A percentile compares a stretch with the other conserved stretches of the same genome.
These are phyloP conservation scores for Drosophila peninsularis DNA, from an alignment of 2,888 invertebrate species.

Conservation along the genomic window DNA sequence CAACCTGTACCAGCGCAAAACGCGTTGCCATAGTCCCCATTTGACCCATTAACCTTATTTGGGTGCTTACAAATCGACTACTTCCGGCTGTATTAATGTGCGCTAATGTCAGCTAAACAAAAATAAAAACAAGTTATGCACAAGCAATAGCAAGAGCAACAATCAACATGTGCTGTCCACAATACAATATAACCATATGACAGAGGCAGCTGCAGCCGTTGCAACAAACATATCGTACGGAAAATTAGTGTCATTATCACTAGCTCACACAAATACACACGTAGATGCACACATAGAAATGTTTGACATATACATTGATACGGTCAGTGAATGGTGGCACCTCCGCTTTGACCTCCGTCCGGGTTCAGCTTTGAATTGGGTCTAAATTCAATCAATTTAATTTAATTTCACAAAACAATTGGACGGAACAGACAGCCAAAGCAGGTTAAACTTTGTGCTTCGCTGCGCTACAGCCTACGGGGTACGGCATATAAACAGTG, in stretches of 20 bases:
- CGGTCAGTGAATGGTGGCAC: constrained; percentile 30
- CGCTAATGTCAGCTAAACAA: constrained; percentile 52
- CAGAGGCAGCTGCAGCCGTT: constrained; percentile 11
- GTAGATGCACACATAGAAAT: constrained; percentile 5
- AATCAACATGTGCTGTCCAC: constrained; percentile 1
- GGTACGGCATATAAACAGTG: constrained; percentile 18
- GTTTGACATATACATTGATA: background rate
- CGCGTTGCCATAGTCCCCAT: constrained; percentile 20
- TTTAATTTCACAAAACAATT: constrained; percentile 81
- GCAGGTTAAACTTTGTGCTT: constrained; percentile 35
- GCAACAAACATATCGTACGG: constrained; percentile 45
- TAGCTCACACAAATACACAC: constrained; percentile 50
- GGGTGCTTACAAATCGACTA: constrained; percentile 24
- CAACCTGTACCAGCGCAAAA: constrained; percentile 31
- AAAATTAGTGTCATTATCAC: constrained; percentile 79
- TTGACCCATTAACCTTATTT: constrained; percentile 66
- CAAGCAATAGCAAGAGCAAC: background rate
- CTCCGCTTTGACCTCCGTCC: constrained; percentile 68
- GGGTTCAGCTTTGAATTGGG: constrained; percentile 64
- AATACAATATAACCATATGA: constrained; percentile 19
- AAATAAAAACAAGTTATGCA: constrained; percentile 35
- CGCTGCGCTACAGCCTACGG: constrained; percentile 21
- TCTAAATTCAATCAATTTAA: constrained; percentile 80
- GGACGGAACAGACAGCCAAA: constrained; percentile 33
- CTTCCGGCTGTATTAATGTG: constrained; percentile 64